phyloP scores from a whole-genome alignment of 2,113 vertebrate species.

The Cinclus mexicanus region DNA sequence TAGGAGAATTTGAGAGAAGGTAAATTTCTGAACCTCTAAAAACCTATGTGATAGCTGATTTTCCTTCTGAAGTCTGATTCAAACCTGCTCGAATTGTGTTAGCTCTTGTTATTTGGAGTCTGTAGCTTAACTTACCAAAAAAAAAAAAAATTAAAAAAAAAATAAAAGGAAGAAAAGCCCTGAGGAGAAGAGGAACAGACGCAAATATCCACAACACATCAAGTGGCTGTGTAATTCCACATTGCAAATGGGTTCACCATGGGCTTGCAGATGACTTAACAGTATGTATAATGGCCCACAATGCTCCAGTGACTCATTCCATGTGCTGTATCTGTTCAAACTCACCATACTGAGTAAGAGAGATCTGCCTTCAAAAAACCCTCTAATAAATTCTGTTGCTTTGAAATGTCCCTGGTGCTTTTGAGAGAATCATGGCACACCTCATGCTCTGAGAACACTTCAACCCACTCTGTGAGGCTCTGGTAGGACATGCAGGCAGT shows the following conservation, averaged over 20 bases:
- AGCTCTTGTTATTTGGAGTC: not conserved
- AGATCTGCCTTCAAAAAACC: not conserved
- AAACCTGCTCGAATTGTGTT: not conserved
- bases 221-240: not conserved
- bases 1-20: not conserved
- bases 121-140: not conserved
- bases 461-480: not conserved
- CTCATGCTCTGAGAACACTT: not conserved
- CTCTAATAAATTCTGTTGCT: slow-evolving; percentile 8
- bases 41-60: not conserved
- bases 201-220: not conserved
- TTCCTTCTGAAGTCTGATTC: not conserved
- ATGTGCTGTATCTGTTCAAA: slow-evolving; percentile 45
- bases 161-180: not conserved
- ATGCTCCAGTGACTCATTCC: slow-evolving; percentile 26
- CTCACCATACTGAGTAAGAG: not conserved
- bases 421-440: not conserved
- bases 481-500: not conserved
- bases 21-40: not conserved
- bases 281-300: not conserved
- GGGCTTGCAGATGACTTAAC: slow-evolving; percentile 29
- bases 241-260: slow-evolving; percentile 2
- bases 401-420: not conserved
- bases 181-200: not conserved
- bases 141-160: not conserved